A percentile compares a stretch with the other conserved stretches of the same genome.
Evolutionary conservation across 2,797 vertebrate species (phyloP).

Genomic region (Neosilurus mollespiculum): DNA sequence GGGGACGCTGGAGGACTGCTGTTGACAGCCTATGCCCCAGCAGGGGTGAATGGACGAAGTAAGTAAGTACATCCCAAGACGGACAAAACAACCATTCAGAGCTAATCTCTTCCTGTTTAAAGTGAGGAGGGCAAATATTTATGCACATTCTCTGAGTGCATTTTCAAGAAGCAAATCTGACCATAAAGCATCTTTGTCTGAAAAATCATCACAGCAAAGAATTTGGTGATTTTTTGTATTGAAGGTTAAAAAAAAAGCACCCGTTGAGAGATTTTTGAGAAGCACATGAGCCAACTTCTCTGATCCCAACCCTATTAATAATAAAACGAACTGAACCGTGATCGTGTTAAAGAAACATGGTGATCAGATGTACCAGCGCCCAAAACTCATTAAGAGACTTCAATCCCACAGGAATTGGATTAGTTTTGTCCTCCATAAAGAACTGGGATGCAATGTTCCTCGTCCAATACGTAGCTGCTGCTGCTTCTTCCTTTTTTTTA

Average conservation of each 20-base stretch:
- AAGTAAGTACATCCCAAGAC: neutral
- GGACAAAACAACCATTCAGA: neutral
- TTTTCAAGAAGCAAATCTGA: neutral
- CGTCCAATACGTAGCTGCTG: neutral
- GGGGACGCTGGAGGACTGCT: no score
- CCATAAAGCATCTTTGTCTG: neutral
- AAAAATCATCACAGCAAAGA: neutral
- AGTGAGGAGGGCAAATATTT: neutral
- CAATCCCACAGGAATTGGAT: neutral
- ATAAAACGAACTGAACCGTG: no score
- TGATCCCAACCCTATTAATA: neutral
- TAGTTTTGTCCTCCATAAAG: neutral
- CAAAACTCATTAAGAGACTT: neutral
- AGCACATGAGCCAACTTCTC: neutral
- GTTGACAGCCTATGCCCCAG: no score
- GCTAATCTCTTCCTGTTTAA: neutral
- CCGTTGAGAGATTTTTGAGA: neutral
- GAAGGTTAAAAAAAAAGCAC: neutral
- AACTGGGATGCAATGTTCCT: neutral
- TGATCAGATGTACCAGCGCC: neutral
- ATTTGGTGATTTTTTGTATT: neutral
- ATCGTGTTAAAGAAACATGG: neutral
- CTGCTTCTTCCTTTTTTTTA: neutral
- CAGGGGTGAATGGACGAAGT: no score
- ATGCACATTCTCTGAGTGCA: neutral